Evolutionary conservation across 2,113 vertebrate species (phyloP).

Genomic region (Chloebia gouldiae): DNA sequence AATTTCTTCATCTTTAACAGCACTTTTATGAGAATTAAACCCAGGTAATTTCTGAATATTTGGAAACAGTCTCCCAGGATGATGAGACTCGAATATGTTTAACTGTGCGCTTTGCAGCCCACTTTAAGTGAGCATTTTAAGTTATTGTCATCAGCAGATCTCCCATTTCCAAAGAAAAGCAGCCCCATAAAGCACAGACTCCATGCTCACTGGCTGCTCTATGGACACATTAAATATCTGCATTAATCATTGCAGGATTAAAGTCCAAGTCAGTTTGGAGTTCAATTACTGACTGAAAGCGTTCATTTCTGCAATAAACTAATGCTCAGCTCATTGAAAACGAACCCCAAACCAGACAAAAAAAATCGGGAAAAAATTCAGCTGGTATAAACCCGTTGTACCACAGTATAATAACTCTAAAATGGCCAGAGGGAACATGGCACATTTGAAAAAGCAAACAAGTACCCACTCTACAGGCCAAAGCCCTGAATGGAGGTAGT

Average conservation of each 20-base stretch:
- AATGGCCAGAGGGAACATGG: not conserved
- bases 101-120: not conserved
- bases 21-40: not conserved
- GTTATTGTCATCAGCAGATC: not conserved
- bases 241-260: not conserved
- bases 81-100: not conserved
- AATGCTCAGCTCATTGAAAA: not conserved
- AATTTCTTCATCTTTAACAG: not conserved
- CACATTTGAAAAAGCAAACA: not conserved
- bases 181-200: not conserved
- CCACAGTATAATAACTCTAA: not conserved
- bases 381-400: not conserved
- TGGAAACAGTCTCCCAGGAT: not conserved
- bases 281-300: not conserved
- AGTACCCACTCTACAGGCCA: not conserved
- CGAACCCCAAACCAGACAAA: not conserved
- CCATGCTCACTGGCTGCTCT: not conserved
- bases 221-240: not conserved
- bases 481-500: not conserved
- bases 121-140: not conserved
- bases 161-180: not conserved
- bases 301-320: not conserved
- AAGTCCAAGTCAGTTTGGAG: constrained; percentile 8
- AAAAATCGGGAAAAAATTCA: not conserved
- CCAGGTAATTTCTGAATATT: constrained; percentile 18